Conservation (phyloP, 2,888 invertebrate species). For the Notodonta ziczac region DNA sequence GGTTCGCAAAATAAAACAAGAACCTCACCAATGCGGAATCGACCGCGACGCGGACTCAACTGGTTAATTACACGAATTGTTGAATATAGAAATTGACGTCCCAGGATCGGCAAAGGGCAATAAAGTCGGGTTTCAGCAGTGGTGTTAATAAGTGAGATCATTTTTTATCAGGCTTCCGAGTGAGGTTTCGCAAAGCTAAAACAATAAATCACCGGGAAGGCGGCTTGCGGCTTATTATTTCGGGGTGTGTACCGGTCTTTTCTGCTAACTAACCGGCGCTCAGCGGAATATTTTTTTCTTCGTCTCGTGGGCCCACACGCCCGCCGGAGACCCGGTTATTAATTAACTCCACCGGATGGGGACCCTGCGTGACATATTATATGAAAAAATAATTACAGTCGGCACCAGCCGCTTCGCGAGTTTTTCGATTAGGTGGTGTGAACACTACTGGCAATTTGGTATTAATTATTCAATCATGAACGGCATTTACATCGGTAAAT, state of each 20-base stretch:
- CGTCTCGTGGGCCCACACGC: conserved; percentile 46
- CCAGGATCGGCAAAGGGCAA: conserved; percentile 64
- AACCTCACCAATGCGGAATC: conserved; percentile 12
- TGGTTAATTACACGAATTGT: conserved; percentile 47
- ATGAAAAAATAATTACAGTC: conserved; percentile 56
- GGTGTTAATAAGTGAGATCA: conserved; percentile 81
- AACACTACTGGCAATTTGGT: conserved; percentile 20
- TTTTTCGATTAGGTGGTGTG: conserved; percentile 36
- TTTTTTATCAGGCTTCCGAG: conserved; percentile 79
- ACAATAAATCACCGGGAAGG: conserved; percentile 76
- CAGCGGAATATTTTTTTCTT: conserved; percentile 69
- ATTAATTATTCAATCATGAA: conserved; percentile 14
- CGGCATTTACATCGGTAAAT: not conserved
- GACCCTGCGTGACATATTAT: conserved; percentile 56
- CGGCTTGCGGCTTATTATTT: conserved; percentile 78
- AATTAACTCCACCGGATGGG: conserved; percentile 66
- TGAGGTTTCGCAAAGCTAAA: conserved; percentile 79
- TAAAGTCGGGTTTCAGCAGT: conserved; percentile 66
- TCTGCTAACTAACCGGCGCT: conserved; percentile 72
- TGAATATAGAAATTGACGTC: conserved; percentile 49
- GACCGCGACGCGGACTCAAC: conserved; percentile 29
- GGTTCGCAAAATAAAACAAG: conserved; percentile 24
- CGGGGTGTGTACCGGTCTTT: conserved; percentile 65
- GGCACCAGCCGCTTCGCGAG: conserved; percentile 35
- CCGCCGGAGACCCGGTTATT: conserved; percentile 65